A percentile compares a stretch with the other conserved stretches of the same genome.
Conservation (phyloP, 2,797 vertebrate genomes). For the Lepus oiostolus region DNA sequence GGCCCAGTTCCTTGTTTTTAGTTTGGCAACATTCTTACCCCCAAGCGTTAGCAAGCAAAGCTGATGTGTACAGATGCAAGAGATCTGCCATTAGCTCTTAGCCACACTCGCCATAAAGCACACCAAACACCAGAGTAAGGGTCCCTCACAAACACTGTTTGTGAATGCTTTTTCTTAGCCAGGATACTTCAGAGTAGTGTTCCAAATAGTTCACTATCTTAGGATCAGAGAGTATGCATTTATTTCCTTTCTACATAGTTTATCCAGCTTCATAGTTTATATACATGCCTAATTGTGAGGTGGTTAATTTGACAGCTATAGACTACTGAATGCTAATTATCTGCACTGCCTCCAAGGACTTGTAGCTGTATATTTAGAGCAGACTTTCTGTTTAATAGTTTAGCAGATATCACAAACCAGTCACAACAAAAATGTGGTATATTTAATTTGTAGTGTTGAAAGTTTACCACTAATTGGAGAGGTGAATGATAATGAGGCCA, state of each 20-base stretch:
- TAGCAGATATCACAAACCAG: not conserved
- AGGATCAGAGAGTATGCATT: not conserved
- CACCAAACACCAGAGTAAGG: no score
- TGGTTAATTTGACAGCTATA: conserved; percentile 48
- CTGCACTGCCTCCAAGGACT: not conserved
- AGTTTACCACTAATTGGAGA: conserved; percentile 46
- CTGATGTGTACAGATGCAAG: no score
- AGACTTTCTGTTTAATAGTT: not conserved
- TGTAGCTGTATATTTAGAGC: not conserved
- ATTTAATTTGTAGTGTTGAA: conserved; percentile 10
- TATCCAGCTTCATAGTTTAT: not conserved
- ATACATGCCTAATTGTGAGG: not conserved
- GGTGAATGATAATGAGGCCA: not conserved
- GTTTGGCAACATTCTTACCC: no score
- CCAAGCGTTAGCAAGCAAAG: no score
- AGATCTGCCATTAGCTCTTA: no score
- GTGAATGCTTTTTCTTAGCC: not conserved
- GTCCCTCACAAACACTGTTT: not conserved
- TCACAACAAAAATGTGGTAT: not conserved
- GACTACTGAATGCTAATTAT: conserved; percentile 39
- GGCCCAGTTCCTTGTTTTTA: no score
- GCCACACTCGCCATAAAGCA: no score
- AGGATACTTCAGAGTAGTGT: not conserved
- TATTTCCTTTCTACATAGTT: not conserved
- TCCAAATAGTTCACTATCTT: not conserved